phyloP scores from a whole-genome alignment of 2,888 invertebrate species.

The Spodoptera exigua region DNA sequence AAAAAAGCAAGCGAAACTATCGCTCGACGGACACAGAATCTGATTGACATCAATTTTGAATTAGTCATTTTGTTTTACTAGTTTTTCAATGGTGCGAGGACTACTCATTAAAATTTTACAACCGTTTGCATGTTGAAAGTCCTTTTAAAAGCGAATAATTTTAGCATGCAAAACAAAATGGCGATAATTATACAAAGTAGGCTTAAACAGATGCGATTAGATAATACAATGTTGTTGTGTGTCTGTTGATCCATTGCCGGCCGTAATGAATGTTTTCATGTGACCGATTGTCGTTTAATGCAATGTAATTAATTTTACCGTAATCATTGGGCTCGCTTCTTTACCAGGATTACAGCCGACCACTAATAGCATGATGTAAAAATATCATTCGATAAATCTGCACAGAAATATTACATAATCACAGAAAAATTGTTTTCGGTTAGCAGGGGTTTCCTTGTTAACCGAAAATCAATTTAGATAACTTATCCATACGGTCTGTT shows the following conservation, averaged over 20 bases:
- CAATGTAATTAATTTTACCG: constrained; percentile 51
- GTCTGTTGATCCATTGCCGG: constrained; percentile 59
- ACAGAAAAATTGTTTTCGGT: too few species aligned
- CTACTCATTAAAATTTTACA: constrained; percentile 50
- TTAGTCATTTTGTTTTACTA: constrained; percentile 37
- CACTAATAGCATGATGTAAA: constrained; percentile 14
- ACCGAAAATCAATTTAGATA: constrained; percentile 36
- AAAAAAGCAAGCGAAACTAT: not conserved
- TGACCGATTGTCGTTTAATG: constrained; percentile 50
- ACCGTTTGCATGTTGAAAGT: constrained; percentile 49
- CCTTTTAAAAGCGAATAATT: constrained; percentile 51
- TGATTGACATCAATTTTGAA: constrained; percentile 31
- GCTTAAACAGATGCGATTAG: constrained; percentile 58
- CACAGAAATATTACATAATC: constrained; percentile 26
- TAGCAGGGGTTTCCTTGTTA: constrained; percentile 33
- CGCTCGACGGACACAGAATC: constrained; percentile 8
- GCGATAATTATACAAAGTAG: constrained; percentile 56
- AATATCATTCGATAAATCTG: constrained; percentile 12
- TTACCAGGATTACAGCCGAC: constrained; percentile 21
- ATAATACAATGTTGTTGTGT: constrained; percentile 53
- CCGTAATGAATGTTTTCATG: constrained; percentile 57
- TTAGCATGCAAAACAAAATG: constrained; percentile 54
- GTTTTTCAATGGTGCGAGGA: constrained; percentile 32
- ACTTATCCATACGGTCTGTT: too few species aligned
- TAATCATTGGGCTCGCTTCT: constrained; percentile 35